Evolutionary conservation across 1,140 invertebrate genomes (phyloP).

Genomic region (Pogonomyrmex californicus): DNA sequence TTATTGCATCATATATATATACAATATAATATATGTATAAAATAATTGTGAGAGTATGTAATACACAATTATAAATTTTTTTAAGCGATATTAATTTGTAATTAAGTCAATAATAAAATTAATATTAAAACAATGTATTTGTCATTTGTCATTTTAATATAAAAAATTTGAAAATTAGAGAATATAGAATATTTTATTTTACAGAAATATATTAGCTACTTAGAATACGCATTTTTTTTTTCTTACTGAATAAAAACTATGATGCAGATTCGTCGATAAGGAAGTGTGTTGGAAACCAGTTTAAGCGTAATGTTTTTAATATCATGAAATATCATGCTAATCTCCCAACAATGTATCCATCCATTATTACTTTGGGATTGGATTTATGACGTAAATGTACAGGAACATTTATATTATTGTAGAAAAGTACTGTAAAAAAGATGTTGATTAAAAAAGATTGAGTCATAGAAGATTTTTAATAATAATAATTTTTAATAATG

Average conservation of each 20-base stretch:
- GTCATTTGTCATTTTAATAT: neutral
- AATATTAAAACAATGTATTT: neutral
- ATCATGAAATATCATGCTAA: constrained; percentile 8
- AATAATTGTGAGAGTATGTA: neutral
- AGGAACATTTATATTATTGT: neutral
- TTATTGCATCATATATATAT: neutral
- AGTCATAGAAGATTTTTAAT: neutral
- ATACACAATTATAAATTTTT: neutral
- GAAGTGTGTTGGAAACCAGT: constrained; percentile 31
- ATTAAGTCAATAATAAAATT: neutral
- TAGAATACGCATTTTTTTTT: neutral
- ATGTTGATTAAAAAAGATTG: neutral
- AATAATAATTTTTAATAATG: too few species aligned
- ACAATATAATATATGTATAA: neutral
- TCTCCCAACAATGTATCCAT: neutral
- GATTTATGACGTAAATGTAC: neutral
- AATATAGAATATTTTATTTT: neutral
- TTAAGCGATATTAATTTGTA: neutral
- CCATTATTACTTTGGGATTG: neutral
- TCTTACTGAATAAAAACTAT: neutral
- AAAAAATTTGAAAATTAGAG: neutral
- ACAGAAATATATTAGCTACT: neutral
- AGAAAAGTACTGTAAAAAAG: neutral
- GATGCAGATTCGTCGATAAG: constrained; percentile 19
- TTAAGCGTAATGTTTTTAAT: neutral